A percentile compares a stretch with the other conserved stretches of the same genome.
Evolutionary conservation across 2,113 vertebrate genomes (phyloP).

Genomic region (Gila orcuttii): DNA sequence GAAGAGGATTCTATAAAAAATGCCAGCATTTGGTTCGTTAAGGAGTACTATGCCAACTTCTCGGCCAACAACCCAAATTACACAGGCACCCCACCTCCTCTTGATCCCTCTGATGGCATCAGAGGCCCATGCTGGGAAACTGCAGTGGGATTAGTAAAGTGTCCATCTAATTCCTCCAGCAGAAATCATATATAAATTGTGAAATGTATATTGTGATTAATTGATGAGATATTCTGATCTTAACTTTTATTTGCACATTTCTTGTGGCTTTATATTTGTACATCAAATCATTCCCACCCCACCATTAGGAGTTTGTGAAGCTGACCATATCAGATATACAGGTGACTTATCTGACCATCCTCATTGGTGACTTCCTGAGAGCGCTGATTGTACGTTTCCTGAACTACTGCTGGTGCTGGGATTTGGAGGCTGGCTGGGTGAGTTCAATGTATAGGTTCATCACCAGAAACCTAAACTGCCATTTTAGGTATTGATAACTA

Average conservation of each 20-base stretch:
- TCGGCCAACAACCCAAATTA: constrained; percentile 66
- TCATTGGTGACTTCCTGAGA: constrained; percentile 93
- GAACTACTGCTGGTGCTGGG: constrained; percentile 99
- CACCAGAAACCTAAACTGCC: background rate
- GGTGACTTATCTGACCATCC: constrained; percentile 93
- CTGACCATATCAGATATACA: constrained; percentile 96
- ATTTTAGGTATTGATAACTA: background rate
- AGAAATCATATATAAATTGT: constrained; percentile 5
- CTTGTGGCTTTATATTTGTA: background rate
- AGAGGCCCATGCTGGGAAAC: constrained; percentile 98
- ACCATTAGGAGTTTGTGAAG: constrained; percentile 90
- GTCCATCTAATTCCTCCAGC: background rate
- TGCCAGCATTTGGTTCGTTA: constrained; percentile 82
- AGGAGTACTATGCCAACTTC: constrained; percentile 84
- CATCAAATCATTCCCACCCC: background rate
- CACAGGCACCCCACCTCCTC: constrained; percentile 78
- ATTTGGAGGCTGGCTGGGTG: constrained; percentile 97
- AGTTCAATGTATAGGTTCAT: constrained; percentile 60
- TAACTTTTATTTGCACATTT: background rate
- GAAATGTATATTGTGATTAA: background rate
- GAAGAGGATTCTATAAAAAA: constrained; percentile 87
- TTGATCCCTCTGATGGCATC: constrained; percentile 88
- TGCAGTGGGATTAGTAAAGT: constrained; percentile 89
- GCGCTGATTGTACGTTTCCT: constrained; percentile 95
- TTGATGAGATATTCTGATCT: background rate